Evolutionary conservation across 2,888 invertebrate species (phyloP).

Genomic region (Subacronicta megacephala): DNA sequence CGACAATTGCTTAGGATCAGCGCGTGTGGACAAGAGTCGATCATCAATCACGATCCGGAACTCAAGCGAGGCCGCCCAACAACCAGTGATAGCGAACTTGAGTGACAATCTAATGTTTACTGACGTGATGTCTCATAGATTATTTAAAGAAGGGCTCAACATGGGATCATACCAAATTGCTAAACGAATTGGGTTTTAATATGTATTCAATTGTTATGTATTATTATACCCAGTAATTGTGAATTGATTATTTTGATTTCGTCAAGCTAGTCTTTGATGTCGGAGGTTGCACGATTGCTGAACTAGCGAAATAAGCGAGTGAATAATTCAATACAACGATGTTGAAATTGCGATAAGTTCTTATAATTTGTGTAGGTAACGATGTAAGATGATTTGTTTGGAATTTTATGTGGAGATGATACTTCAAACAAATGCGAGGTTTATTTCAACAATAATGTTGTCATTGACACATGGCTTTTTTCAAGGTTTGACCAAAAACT

Average conservation of each 20-base stretch:
- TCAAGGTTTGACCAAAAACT: not conserved
- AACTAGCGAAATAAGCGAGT: conserved; percentile 17
- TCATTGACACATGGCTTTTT: not conserved
- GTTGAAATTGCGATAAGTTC: conserved; percentile 15
- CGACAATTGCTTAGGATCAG: conserved; percentile 68
- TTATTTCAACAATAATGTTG: not conserved
- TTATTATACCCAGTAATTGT: no score
- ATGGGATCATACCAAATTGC: not conserved
- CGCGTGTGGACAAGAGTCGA: conserved; percentile 66
- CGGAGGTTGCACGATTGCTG: conserved; percentile 22
- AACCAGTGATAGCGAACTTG: conserved; percentile 34
- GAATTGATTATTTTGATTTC: conserved; percentile 10
- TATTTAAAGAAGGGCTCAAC: conserved; percentile 13
- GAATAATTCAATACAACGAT: conserved; percentile 26
- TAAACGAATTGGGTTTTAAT: no score
- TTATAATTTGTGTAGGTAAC: conserved; percentile 3
- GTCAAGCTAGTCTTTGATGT: conserved; percentile 9
- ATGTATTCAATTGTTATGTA: no score
- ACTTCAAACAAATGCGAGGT: not conserved
- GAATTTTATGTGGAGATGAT: not conserved
- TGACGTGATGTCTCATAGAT: conserved; percentile 9
- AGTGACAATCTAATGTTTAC: conserved; percentile 19
- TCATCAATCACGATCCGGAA: conserved; percentile 81
- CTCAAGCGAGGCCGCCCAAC: conserved; percentile 56
- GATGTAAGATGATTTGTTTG: not conserved